Conservation (phyloP, 2,113 vertebrate genomes). For the Turdus rufiventris region DNA sequence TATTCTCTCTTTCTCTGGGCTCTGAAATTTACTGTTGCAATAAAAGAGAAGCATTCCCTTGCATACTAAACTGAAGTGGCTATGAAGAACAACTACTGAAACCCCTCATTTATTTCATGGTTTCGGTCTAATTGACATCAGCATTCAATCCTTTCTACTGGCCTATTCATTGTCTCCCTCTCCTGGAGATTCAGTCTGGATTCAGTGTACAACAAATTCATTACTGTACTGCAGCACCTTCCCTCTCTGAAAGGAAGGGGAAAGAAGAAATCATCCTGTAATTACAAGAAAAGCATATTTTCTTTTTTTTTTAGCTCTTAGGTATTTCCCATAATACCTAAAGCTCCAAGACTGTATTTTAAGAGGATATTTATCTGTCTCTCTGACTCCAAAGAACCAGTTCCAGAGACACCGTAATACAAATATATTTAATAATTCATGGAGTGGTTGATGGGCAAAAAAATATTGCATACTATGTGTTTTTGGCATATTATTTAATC, state of each 20-base stretch:
- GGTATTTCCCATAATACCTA: not conserved
- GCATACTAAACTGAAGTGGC: not conserved
- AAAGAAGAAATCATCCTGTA: not conserved
- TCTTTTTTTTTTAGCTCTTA: not conserved
- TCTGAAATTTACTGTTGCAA: constrained; percentile 60
- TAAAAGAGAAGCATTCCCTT: constrained; percentile 41
- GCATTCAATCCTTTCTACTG: constrained; percentile 12
- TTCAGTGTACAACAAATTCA: not conserved
- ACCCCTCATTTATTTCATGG: constrained; percentile 27
- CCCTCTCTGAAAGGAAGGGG: not conserved
- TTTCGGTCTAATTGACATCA: constrained; percentile 47
- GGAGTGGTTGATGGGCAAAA: not conserved
- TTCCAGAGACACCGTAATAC: not conserved
- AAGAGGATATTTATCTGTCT: not conserved
- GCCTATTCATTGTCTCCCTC: constrained; percentile 48
- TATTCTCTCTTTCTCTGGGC: constrained; percentile 18
- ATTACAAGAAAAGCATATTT: not conserved
- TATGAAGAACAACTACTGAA: not conserved
- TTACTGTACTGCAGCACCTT: not conserved
- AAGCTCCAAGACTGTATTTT: not conserved
- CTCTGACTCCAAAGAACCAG: not conserved
- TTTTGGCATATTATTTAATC: not conserved
- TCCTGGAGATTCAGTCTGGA: constrained; percentile 7
- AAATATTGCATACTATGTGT: not conserved
- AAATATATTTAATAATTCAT: constrained; percentile 10